Evolutionary conservation across 2,888 invertebrate genomes (phyloP).

Genomic region (Adelphocoris suturalis): DNA sequence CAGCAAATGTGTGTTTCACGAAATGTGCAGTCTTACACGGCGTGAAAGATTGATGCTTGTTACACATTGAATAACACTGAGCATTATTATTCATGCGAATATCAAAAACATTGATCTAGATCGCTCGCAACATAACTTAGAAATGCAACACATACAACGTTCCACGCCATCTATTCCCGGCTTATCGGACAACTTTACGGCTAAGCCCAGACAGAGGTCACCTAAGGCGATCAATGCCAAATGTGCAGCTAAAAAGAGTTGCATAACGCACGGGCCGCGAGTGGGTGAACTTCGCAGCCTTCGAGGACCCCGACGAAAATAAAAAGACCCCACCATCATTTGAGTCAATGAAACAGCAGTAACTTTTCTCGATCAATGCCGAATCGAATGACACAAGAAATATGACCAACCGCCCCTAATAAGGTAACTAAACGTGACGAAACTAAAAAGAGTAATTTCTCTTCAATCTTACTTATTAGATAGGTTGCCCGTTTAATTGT

Average conservation of each 20-base stretch:
- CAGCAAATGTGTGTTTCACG: too few relatives aligned
- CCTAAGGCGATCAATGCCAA: background rate
- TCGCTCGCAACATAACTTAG: background rate
- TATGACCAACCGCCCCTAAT: slow-evolving; percentile 17
- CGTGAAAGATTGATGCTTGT: too few relatives aligned
- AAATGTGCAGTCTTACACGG: too few relatives aligned
- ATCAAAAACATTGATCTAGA: background rate
- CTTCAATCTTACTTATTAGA: slow-evolving; percentile 14
- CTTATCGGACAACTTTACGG: background rate
- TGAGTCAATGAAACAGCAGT: slow-evolving; percentile 23
- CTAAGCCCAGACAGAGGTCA: background rate
- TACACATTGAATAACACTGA: too few relatives aligned
- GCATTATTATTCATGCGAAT: too few relatives aligned
- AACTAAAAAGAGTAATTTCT: slow-evolving; percentile 30
- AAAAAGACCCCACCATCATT: background rate
- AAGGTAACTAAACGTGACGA: slow-evolving; percentile 30
- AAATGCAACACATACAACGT: background rate
- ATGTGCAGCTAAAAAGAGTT: background rate
- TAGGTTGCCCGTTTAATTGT: slow-evolving; percentile 21
- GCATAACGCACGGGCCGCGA: background rate
- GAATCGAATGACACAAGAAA: slow-evolving; percentile 13
- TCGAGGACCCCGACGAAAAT: background rate
- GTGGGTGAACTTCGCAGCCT: background rate
- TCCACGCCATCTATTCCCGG: background rate
- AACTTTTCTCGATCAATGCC: slow-evolving; percentile 11